phyloP scores from a whole-genome alignment of 2,888 invertebrate species.

The Atrina japonica region DNA sequence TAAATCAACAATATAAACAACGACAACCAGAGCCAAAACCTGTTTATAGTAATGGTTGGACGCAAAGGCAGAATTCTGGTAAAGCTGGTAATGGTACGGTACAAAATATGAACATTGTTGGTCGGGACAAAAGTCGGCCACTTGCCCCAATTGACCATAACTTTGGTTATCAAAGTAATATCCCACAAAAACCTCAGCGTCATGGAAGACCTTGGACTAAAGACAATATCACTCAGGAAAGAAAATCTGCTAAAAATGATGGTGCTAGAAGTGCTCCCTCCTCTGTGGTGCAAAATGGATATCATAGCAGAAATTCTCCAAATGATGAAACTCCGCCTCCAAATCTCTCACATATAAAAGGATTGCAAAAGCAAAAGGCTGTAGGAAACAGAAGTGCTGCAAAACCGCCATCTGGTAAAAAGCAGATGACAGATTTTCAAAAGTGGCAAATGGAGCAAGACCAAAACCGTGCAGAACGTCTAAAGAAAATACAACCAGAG shows the following conservation, averaged over 20 bases:
- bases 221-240: constrained; percentile 26
- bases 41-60: constrained; percentile 3
- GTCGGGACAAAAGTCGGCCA: constrained; percentile 67
- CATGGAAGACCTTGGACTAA: constrained; percentile 59
- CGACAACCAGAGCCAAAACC: constrained; percentile 27
- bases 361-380: constrained; percentile 43
- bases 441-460: constrained; percentile 74
- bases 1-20: constrained; percentile 63
- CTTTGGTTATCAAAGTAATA: constrained; percentile 35
- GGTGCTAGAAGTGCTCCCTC: constrained; percentile 54
- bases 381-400: constrained; percentile 10
- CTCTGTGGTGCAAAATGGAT: constrained; percentile 25
- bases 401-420: constrained; percentile 32
- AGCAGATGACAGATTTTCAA: constrained; percentile 64
- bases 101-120: constrained; percentile 54
- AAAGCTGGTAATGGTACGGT: constrained; percentile 3
- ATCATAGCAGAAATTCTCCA: constrained; percentile 21
- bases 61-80: constrained; percentile 28
- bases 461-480: constrained; percentile 56
- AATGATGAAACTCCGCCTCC: constrained; percentile 59
- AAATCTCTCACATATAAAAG: constrained; percentile 49
- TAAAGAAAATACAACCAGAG: constrained; percentile 44
- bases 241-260: constrained; percentile 26
- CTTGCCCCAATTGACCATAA: constrained; percentile 65
- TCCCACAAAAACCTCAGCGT: constrained; percentile 55